A percentile compares a stretch with the other conserved stretches of the same genome.
Conservation (phyloP, 2,888 invertebrate genomes). For the Dolichomitus sp. region DNA sequence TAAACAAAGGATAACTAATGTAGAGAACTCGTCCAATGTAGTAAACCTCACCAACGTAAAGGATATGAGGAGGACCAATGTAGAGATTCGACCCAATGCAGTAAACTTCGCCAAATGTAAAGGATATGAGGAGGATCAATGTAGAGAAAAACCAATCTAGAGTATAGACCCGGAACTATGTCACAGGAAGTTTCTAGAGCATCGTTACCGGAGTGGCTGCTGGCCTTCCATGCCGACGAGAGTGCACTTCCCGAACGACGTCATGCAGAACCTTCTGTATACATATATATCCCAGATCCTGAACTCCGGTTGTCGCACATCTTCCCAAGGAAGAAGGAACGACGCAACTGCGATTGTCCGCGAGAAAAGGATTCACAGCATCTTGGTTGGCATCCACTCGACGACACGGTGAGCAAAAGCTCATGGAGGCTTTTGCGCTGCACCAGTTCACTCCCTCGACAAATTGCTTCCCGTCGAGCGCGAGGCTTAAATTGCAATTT, state of each 20-base stretch:
- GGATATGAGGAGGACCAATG: too few species aligned
- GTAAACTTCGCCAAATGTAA: too few species aligned
- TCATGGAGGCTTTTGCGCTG: conserved; percentile 38
- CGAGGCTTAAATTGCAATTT: conserved; percentile 79
- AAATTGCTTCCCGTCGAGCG: conserved; percentile 73
- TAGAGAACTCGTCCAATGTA: too few species aligned
- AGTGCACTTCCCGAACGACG: conserved; percentile 40
- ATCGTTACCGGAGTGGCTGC: conserved; percentile 28
- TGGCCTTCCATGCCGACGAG: neutral
- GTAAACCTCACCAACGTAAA: too few species aligned
- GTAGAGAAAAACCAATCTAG: too few species aligned
- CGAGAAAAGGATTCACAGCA: conserved; percentile 59
- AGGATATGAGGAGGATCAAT: too few species aligned
- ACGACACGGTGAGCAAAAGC: conserved; percentile 39
- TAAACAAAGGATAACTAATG: too few species aligned
- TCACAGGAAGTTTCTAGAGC: conserved; percentile 39
- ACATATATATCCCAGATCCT: conserved; percentile 9
- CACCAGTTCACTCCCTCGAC: conserved; percentile 62
- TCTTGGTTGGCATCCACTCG: neutral
- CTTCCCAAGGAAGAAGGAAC: conserved; percentile 14
- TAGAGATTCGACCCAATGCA: too few species aligned
- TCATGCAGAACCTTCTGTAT: neutral
- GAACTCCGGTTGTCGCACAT: neutral
- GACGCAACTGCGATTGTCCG: conserved; percentile 1
- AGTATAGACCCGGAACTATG: conserved; percentile 13